phyloP scores from a whole-genome alignment of 2,113 vertebrate species.

The Tupaia chinensis region DNA sequence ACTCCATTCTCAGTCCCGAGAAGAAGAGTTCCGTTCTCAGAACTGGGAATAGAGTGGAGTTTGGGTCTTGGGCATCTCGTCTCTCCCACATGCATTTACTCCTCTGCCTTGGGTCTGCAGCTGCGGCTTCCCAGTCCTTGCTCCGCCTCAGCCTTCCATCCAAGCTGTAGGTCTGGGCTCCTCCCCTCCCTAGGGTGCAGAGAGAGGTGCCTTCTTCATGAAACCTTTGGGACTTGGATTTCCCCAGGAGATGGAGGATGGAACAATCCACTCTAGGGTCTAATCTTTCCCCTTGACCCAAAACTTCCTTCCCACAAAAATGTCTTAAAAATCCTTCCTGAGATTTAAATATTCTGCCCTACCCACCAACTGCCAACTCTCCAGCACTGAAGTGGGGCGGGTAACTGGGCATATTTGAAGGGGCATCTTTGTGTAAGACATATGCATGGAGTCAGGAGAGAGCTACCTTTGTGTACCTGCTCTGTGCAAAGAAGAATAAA shows the following conservation, averaged over 20 bases:
- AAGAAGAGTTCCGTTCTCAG: constrained; percentile 62
- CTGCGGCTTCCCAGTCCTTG: neutral
- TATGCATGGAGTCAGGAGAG: constrained; percentile 33
- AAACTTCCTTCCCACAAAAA: constrained; percentile 55
- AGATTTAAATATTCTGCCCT: neutral
- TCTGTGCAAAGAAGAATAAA: constrained; percentile 76
- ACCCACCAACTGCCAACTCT: constrained; percentile 18
- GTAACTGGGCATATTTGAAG: constrained; percentile 15
- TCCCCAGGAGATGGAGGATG: constrained; percentile 25
- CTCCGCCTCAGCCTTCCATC: neutral
- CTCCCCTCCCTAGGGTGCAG: neutral
- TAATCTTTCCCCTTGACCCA: neutral
- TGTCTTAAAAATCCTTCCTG: constrained; percentile 51
- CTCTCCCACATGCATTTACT: neutral
- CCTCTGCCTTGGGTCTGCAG: neutral
- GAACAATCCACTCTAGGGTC: neutral
- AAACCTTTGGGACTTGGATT: constrained; percentile 41
- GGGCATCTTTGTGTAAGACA: constrained; percentile 19
- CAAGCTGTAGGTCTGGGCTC: constrained; percentile 20
- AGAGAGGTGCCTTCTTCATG: constrained; percentile 31
- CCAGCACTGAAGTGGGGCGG: neutral
- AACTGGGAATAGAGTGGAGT: constrained; percentile 12
- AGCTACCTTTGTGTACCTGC: constrained; percentile 47
- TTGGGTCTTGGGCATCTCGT: constrained; percentile 30
- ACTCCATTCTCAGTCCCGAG: constrained; percentile 26